Conservation (phyloP, 1,140 invertebrate genomes). For the Oppia nitens region DNA sequence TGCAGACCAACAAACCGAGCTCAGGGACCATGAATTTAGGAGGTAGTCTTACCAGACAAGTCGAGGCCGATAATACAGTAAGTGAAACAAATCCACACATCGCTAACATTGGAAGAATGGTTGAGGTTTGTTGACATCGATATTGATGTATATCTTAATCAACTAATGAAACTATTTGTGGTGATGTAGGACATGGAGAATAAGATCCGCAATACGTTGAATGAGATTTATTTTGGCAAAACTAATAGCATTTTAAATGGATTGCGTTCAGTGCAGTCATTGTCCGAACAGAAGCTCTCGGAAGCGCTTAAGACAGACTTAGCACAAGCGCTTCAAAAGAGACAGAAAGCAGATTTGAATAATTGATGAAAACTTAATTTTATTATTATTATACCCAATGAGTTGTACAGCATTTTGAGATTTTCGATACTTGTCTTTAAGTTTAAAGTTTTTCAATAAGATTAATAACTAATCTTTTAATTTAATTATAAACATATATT, state of each 20-base stretch:
- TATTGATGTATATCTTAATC: background rate
- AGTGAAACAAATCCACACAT: constrained; percentile 89
- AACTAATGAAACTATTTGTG: background rate
- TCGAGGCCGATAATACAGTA: constrained; percentile 71
- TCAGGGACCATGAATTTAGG: constrained; percentile 98
- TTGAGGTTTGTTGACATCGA: constrained; percentile 31
- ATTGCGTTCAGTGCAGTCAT: constrained; percentile 66
- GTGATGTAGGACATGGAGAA: constrained; percentile 95
- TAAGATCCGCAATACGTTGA: constrained; percentile 93
- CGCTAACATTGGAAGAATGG: constrained; percentile 75
- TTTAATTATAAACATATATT: no score
- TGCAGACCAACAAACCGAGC: constrained; percentile 88
- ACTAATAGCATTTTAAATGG: constrained; percentile 97
- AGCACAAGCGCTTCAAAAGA: constrained; percentile 51
- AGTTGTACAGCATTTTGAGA: no score
- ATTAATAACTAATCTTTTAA: no score
- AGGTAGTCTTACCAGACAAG: constrained; percentile 90
- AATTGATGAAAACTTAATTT: background rate
- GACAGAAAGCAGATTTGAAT: constrained; percentile 32
- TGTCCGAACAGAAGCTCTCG: constrained; percentile 64
- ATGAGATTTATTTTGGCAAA: constrained; percentile 99
- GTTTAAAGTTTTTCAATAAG: no score
- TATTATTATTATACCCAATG: no score
- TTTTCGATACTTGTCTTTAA: no score
- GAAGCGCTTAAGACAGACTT: constrained; percentile 69